phyloP scores from a whole-genome alignment of 2,888 invertebrate genomes.

The Cephus spinipes region DNA sequence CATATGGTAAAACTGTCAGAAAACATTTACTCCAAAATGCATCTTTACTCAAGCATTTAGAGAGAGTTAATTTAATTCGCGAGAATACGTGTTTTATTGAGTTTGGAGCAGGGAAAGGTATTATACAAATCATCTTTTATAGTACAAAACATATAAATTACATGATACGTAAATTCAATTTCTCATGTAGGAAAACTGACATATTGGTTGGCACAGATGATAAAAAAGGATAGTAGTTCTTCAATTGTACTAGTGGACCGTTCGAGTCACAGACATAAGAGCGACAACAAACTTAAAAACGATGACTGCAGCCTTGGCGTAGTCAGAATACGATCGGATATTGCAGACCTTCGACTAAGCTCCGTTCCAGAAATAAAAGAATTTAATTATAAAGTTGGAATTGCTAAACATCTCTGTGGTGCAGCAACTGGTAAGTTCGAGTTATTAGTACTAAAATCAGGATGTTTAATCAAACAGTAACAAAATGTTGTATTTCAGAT shows the following conservation, averaged over 20 bases:
- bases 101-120: conserved; percentile 92
- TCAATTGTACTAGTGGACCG: conserved; percentile 83
- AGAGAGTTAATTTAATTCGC: conserved; percentile 71
- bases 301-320: conserved; percentile 66
- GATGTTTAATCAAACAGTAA: conserved; percentile 7
- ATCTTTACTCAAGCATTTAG: conserved; percentile 78
- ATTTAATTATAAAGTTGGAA: conserved; percentile 70
- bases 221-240: conserved; percentile 67
- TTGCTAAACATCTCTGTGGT: conserved; percentile 92
- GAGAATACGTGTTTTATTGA: conserved; percentile 82
- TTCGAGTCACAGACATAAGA: conserved; percentile 85
- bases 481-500: conserved; percentile 68
- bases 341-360: conserved; percentile 79
- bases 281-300: conserved; percentile 74
- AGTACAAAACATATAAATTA: conserved; percentile 8
- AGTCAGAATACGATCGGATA: conserved; percentile 82
- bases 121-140: conserved; percentile 3
- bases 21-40: conserved; percentile 86
- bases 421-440: conserved; percentile 79
- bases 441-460: conserved; percentile 12
- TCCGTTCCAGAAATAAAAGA: conserved; percentile 68
- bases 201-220: conserved; percentile 78
- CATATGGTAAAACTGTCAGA: conserved; percentile 73
- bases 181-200: conserved; percentile 76
- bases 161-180: background rate